Evolutionary conservation across 2,113 vertebrate species (phyloP), one percentile per base, ranked within the genome.

Genomic region (Aphyosemion australe): DNA sequence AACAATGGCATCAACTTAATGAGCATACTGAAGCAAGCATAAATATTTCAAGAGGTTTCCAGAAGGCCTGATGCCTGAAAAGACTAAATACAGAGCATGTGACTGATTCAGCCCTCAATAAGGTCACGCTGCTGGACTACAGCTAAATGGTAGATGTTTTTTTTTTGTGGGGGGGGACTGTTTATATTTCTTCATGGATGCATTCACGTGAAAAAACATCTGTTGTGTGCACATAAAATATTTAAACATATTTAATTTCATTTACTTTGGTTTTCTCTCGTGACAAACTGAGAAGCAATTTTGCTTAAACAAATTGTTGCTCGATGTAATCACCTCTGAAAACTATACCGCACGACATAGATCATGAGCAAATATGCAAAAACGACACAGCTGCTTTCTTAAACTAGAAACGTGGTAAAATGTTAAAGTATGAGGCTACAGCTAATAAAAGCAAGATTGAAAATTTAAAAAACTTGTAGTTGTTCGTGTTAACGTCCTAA

Each of bases 21-120:
- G 65, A 64, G 75, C 65, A 69, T 58, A 67, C 20, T 45, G 72
- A 77, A 54, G 54, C 51, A 15, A 15, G 43, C 46, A 57, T 74
- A 37, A 78, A 72, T 83, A 76, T 81, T 81, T 78, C 47, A 76
- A 45, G 20, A 52, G 34, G 49, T 79, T 64, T 46, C 34, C 52
- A 47, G 46, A 83, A 84, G 69, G 65, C 64, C 26, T 56, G 37
- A 64, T 14, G 74, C 51, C 74, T 48, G 32, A 10, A 50, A 65
- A 41, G 53, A 47, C 65, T 57, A 42, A 69, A 62, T 62, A 66
- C 65, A 26, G 53, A 63, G n/a, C 39, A 32, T 54, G 61, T 81
- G 80, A 83, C 70, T 18, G 34, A 46, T 16, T 59, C 15, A 20
- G 0, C 19, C 70, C 45, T 72, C 45, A 19, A 14, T 61, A 47